These are phyloP conservation scores for Gobionotothen gibberifrons DNA, from an alignment of 2,797 vertebrate genomes.

Conservation along the genomic window DNA sequence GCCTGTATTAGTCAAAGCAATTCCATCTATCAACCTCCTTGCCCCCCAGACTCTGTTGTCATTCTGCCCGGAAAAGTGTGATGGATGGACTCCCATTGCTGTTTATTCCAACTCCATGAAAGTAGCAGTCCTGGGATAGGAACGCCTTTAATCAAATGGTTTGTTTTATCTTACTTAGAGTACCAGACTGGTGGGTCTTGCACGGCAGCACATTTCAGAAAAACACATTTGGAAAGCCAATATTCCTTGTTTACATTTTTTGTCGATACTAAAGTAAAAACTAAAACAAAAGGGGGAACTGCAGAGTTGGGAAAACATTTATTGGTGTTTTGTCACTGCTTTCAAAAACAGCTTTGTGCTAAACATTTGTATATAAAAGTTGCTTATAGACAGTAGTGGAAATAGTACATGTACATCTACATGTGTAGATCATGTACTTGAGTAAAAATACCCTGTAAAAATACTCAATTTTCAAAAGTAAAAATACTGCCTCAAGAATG, in stretches of 20 bases:
- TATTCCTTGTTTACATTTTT: neutral
- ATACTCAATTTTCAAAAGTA: no score
- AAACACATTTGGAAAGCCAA: neutral
- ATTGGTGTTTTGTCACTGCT: no score
- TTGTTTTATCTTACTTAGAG: neutral
- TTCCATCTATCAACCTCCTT: constrained; percentile 62
- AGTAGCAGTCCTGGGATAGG: constrained; percentile 1
- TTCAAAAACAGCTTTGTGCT: no score
- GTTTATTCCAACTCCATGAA: constrained; percentile 49
- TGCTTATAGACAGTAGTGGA: no score
- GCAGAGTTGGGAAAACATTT: no score
- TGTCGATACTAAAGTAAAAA: no score
- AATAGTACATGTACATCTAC: no score
- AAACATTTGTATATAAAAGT: no score
- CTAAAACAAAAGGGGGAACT: no score
- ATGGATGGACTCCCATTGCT: constrained; percentile 65
- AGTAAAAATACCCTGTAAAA: no score
- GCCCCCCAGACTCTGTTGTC: constrained; percentile 41
- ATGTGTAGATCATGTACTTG: no score
- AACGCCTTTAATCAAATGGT: constrained; percentile 24
- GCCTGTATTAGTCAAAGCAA: constrained; percentile 65
- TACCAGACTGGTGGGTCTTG: neutral
- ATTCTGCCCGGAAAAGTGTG: constrained; percentile 45
- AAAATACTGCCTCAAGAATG: no score
- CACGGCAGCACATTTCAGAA: neutral